phyloP scores from a whole-genome alignment of 2,888 invertebrate species.

The Tachina fera region DNA sequence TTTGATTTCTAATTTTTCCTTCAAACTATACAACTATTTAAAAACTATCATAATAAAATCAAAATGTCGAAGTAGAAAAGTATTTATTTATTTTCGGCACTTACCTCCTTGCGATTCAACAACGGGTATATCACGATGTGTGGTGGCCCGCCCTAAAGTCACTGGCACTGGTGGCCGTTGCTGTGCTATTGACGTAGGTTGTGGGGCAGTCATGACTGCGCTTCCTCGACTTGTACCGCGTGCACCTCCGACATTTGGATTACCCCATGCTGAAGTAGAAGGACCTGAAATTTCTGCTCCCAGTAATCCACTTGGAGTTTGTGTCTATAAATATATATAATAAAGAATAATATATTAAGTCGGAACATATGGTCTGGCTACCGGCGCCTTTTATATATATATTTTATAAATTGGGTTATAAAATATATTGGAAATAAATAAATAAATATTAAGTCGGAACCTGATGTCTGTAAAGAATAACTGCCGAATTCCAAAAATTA shows the following conservation, averaged over 20 bases:
- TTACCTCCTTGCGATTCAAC: slow-evolving; percentile 67
- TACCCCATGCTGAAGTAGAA: slow-evolving; percentile 69
- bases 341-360: too few species aligned
- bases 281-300: not conserved
- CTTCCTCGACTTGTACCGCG: slow-evolving; percentile 66
- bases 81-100: not conserved
- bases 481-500: not conserved
- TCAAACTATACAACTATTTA: too few species aligned
- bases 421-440: too few species aligned
- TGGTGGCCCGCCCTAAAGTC: slow-evolving; percentile 74
- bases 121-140: slow-evolving; percentile 73
- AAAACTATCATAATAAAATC: too few species aligned
- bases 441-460: not conserved
- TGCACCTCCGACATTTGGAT: slow-evolving; percentile 58
- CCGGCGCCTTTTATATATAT: too few species aligned
- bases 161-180: slow-evolving; percentile 73
- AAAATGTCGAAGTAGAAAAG: too few species aligned
- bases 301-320: slow-evolving; percentile 8
- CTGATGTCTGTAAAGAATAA: not conserved
- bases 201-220: slow-evolving; percentile 58
- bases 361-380: too few species aligned
- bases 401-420: too few species aligned
- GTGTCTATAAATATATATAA: not conserved
- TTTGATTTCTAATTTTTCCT: too few species aligned
- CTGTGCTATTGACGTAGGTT: slow-evolving; percentile 69